Base-by-base conservation (phyloP, 2,888 invertebrate genomes). In the Macaria notata region DNA sequence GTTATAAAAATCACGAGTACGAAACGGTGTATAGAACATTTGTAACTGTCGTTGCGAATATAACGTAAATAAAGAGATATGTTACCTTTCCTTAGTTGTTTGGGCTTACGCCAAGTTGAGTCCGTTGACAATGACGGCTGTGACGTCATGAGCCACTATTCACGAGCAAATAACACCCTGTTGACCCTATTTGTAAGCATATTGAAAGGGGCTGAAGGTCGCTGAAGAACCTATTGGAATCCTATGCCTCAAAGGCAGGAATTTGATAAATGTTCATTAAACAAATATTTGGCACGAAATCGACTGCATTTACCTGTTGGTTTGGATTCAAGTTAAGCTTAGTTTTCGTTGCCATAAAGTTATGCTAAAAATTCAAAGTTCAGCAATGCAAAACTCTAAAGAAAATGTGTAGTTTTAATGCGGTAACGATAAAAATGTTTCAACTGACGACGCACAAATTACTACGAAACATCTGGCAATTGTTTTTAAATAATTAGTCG, bases 81-180 rank as follows among this genome's bases (percentile, higher is more conserved):
- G 78, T 80, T 82, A 84, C 83, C 82, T 83, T 79, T 78, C 73
- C 76, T 73, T 66, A 73, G 83, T 76, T 74, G 82, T 82, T 87
- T 87, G 86, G 86, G 82, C 78, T 81, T 73, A 78, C 77, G 86
- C 86, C 86, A 86, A 86, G 76, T 82, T 72, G 76, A 73, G 77
- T 73, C 71, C 70, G 77, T 79, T 76, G 83, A 82, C 82, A 83
- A 79, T 80, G 81, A 78, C 61, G 54, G 46, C 71, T 65, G 65
- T 80, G 78, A 75, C 75, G 81, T 82, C 80, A 80, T 75, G 76
- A 70, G 72, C 71, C 65, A 68, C 71, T 66, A 73, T 78, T 76
- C 74, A 68, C 75, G 73, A 74, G 72, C 70, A 73, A 73, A 73
- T 70, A 74, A 69, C 65, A 63, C 59, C 68, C 19, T 19, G 19